Percentiles rank a stretch among this genome's conserved stretches.
Evolutionary conservation across 2,888 invertebrate genomes (phyloP).

Genomic region (Lasioglossum oenotherae): DNA sequence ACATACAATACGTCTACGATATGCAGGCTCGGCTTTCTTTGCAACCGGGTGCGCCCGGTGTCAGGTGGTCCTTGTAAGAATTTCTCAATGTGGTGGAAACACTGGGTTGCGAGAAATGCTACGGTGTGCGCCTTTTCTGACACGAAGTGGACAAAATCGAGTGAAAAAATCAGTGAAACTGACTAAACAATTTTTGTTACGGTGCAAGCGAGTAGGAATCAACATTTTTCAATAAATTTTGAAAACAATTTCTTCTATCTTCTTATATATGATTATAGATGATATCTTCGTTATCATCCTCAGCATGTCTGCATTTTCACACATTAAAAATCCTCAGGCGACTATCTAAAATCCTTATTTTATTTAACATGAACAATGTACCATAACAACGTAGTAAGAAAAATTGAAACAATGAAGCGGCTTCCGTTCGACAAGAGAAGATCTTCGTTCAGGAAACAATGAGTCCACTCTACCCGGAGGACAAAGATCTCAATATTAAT

Average conservation of each 20-base stretch:
- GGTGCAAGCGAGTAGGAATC: too few relatives aligned
- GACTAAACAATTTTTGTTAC: background rate
- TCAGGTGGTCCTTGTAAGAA: background rate
- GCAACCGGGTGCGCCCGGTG: slow-evolving; percentile 5
- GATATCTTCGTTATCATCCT: background rate
- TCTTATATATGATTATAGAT: too few relatives aligned
- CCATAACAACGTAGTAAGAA: background rate
- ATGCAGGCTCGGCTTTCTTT: background rate
- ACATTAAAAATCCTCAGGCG: background rate
- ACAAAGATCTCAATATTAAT: background rate
- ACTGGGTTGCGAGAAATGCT: background rate
- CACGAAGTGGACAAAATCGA: background rate
- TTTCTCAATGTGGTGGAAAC: too few relatives aligned
- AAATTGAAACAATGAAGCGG: background rate
- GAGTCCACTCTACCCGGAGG: background rate
- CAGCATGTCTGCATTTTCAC: background rate
- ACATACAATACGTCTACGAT: background rate
- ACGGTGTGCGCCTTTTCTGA: background rate
- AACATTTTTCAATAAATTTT: background rate
- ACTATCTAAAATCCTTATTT: background rate
- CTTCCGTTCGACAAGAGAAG: background rate
- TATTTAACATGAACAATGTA: background rate
- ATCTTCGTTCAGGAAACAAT: background rate
- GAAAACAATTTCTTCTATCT: too few relatives aligned
- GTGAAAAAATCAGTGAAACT: background rate